Conservation (phyloP, 2,113 vertebrate genomes). For the Hucho hucho region DNA sequence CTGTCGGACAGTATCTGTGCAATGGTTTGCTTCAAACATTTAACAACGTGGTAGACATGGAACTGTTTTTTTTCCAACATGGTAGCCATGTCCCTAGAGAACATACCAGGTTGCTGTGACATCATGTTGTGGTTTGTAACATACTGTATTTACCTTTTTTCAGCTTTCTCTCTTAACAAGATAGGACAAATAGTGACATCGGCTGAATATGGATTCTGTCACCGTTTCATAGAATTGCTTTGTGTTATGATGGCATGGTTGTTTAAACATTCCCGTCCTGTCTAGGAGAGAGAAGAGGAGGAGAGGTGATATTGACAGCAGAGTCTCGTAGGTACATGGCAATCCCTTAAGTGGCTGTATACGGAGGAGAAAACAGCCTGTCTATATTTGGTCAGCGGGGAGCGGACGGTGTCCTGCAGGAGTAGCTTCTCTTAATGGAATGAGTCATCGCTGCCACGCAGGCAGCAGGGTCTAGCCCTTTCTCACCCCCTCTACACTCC, state of each 20-base stretch:
- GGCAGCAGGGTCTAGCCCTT: no score
- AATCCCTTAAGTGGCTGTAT: slow-evolving; percentile 5
- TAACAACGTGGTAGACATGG: no score
- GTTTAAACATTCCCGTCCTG: slow-evolving; percentile 1
- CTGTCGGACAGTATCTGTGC: no score
- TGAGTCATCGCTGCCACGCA: slow-evolving; percentile 27
- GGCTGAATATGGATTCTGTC: not conserved
- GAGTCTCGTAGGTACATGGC: slow-evolving; percentile 21
- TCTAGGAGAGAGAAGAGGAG: not conserved
- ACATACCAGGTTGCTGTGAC: no score
- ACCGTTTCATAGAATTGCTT: not conserved
- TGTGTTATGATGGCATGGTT: not conserved
- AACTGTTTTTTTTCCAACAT: no score
- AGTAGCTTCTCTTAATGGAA: slow-evolving; percentile 51
- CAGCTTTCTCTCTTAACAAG: not conserved
- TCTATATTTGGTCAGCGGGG: slow-evolving; percentile 37
- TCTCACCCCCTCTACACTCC: no score
- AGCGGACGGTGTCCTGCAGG: slow-evolving; percentile 21
- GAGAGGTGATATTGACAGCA: slow-evolving; percentile 12
- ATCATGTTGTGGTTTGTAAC: no score
- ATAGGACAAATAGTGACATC: not conserved
- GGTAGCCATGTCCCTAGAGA: no score
- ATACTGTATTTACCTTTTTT: no score
- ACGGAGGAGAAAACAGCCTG: slow-evolving; percentile 22
- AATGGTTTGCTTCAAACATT: no score